Evolutionary conservation across 2,888 invertebrate genomes (phyloP).

Genomic region (Cantharis nigra): DNA sequence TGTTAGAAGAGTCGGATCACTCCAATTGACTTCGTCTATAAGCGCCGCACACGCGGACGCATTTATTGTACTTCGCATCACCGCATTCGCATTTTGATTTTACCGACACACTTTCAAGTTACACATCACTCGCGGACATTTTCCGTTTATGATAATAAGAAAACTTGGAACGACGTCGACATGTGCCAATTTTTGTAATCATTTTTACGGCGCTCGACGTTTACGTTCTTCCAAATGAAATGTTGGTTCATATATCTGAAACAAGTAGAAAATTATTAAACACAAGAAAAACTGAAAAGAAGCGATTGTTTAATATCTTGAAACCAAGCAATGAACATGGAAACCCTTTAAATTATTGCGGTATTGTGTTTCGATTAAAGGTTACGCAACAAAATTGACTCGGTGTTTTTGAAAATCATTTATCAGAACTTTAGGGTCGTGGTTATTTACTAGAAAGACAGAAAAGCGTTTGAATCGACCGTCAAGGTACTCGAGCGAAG

Average conservation of each 20-base stretch:
- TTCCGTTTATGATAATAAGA: constrained; percentile 10
- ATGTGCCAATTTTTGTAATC: constrained; percentile 16
- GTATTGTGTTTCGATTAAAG: neutral
- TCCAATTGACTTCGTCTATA: constrained; percentile 81
- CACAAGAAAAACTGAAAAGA: neutral
- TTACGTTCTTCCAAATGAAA: neutral
- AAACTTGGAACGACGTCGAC: constrained; percentile 10
- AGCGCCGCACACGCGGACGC: constrained; percentile 81
- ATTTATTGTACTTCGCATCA: constrained; percentile 77
- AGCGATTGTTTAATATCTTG: neutral
- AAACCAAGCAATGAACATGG: no score
- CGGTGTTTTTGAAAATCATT: constrained; percentile 8
- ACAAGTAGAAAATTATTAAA: neutral
- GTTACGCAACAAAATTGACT: constrained; percentile 1
- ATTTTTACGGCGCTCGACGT: constrained; percentile 6
- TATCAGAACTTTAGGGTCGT: constrained; percentile 17
- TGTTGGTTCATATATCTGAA: neutral
- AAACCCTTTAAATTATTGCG: neutral
- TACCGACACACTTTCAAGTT: constrained; percentile 17
- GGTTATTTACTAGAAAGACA: constrained; percentile 6
- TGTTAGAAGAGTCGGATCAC: constrained; percentile 75
- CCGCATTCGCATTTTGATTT: constrained; percentile 37
- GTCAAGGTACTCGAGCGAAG: neutral
- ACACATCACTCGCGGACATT: constrained; percentile 16
- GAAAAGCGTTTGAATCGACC: constrained; percentile 11